Base-by-base conservation (phyloP, 2,113 vertebrate species). In the Hirundichthys speculiger region DNA sequence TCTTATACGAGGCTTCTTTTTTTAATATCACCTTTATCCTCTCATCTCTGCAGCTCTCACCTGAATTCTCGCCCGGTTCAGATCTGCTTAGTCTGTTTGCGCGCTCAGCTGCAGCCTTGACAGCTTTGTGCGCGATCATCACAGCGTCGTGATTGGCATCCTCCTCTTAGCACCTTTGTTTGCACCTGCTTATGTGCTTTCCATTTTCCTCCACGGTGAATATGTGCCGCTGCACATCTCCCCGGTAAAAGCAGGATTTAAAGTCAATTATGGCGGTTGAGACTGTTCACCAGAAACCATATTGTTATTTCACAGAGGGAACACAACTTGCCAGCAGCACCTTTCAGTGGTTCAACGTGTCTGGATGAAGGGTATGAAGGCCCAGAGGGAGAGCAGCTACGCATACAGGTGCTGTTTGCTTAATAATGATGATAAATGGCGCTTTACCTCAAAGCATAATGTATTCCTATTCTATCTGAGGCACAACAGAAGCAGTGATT, bases 371-470 rank as follows among this genome's bases (percentile, higher is more conserved):
- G 22, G 43, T 59, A 73, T 20, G 59, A 51, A 25, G 53, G 21
- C 20, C 7, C 27, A 60, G 46, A 60, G 45, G 30, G 34, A 20
- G 14, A 24, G 58, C 13, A 25, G 69, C 48, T 15, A 57, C 50
- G 66, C 25, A 18, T n/a, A 27, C 75, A 55, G 61, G 56, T 67
- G 47, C 51, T 62, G 75, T 59, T 77, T 66, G 45, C 39, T 72
- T 69, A 53, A 63, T 82, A 77, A 77, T 60, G 73, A 75, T 84
- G 78, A 84, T 72, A 77, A 82, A 86, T 77, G 65, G 75, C 7
- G 13, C 13, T 16, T 56, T 52, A 45, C 15, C 68, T 58, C 30
- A 10, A 18, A 30, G 30, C 25, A 38, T 53, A 73, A 80, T 66
- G 45, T 47, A 63, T 79, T 80, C 68, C 45, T 61, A 15, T 67